A percentile compares a stretch with the other conserved stretches of the same genome.
Conservation (phyloP, 2,888 invertebrate species). For the Synanthedon myopaeformis region DNA sequence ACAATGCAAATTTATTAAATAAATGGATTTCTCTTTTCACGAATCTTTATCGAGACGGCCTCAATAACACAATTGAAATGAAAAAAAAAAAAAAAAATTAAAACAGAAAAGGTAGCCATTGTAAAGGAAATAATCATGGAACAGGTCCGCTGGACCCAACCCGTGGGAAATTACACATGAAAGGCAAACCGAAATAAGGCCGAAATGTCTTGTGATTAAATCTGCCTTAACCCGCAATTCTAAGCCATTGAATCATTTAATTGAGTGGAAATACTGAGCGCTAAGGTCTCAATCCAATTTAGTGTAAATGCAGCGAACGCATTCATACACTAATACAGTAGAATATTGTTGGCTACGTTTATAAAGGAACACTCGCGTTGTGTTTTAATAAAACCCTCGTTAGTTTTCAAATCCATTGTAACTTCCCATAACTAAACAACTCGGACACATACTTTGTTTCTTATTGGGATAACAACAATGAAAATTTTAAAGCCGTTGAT, state of each 20-base stretch:
- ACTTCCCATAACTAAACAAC: no score
- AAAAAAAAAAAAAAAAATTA: slow-evolving; percentile 14
- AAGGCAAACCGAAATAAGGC: slow-evolving; percentile 35
- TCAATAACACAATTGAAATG: background rate
- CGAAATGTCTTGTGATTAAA: slow-evolving; percentile 46
- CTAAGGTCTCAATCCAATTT: slow-evolving; percentile 30
- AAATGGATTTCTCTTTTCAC: no score
- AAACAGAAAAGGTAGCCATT: slow-evolving; percentile 14
- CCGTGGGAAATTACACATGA: slow-evolving; percentile 47
- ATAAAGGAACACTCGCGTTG: no score
- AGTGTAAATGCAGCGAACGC: slow-evolving; percentile 28
- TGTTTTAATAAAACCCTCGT: no score
- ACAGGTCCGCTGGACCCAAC: slow-evolving; percentile 17
- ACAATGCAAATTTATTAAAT: no score
- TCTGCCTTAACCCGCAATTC: slow-evolving; percentile 44
- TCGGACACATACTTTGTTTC: no score
- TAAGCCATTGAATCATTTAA: slow-evolving; percentile 50
- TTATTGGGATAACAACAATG: no score
- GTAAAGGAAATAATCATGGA: slow-evolving; percentile 29
- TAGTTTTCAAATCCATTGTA: no score
- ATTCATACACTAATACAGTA: slow-evolving; percentile 4
- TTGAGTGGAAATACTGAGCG: slow-evolving; percentile 46
- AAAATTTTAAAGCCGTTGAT: no score
- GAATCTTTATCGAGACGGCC: background rate
- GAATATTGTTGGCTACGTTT: no score